Percentiles rank a stretch among this genome's conserved stretches.
phyloP scores from a whole-genome alignment of 2,113 vertebrate genomes.

The Heloderma charlesbogerti region DNA sequence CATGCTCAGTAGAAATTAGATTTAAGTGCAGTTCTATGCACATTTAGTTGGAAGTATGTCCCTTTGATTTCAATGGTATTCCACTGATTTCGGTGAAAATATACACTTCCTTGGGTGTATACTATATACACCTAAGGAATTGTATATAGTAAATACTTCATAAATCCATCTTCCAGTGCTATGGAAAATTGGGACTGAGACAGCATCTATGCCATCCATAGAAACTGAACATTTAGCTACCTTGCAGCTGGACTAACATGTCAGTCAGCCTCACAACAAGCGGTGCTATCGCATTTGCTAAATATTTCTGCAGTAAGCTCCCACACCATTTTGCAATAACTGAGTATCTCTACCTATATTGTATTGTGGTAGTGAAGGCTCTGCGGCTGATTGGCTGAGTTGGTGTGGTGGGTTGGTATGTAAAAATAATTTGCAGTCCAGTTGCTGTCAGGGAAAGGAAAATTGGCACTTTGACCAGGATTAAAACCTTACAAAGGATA shows the following conservation, averaged over 20 bases:
- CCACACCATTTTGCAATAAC: neutral
- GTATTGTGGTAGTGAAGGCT: neutral
- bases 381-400: neutral
- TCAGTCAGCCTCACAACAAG: neutral
- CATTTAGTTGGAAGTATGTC: too few relatives aligned
- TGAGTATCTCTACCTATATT: neutral
- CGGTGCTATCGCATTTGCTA: neutral
- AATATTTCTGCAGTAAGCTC: neutral
- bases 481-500: neutral
- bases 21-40: neutral
- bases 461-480: too few relatives aligned
- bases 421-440: too few relatives aligned
- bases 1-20: neutral
- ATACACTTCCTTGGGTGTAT: too few relatives aligned
- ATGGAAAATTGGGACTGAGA: neutral
- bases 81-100: neutral
- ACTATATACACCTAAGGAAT: neutral
- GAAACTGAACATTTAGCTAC: neutral
- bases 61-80: neutral
- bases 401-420: neutral
- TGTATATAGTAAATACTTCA: neutral
- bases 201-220: neutral
- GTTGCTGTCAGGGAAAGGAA: too few relatives aligned
- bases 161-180: neutral
- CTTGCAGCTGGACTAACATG: neutral